These are phyloP conservation scores for Aphelenchoides avenae DNA, from an alignment of 1,140 invertebrate species.

Conservation along the genomic window DNA sequence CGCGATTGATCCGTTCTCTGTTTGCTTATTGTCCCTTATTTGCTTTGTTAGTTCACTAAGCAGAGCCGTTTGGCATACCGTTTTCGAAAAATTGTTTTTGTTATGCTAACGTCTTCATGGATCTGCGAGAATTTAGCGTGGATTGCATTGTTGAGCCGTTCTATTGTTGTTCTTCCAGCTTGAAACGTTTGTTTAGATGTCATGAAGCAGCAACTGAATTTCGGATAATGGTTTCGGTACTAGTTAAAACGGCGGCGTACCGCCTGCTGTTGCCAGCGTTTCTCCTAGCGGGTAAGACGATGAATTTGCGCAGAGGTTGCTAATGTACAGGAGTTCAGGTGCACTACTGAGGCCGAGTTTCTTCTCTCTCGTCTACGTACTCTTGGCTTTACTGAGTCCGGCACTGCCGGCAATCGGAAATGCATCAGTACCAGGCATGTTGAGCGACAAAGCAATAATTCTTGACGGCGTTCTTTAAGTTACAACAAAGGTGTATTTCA, in stretches of 20 bases:
- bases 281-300: constrained; percentile 25
- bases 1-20: no score
- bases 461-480: constrained; percentile 22
- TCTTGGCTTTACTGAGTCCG: constrained; percentile 43
- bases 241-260: constrained; percentile 31
- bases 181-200: no score
- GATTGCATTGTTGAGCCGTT: no score
- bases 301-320: not conserved
- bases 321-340: no score
- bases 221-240: constrained; percentile 24
- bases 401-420: constrained; percentile 35
- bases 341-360: constrained; percentile 46
- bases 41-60: no score
- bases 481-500: constrained; percentile 27
- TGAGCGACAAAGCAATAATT: constrained; percentile 10
- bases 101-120: no score
- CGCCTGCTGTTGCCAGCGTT: constrained; percentile 28
- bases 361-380: constrained; percentile 44
- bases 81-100: no score
- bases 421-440: constrained; percentile 23
- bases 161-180: no score
- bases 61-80: no score
- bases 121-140: no score
- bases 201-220: no score
- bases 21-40: no score